Base-by-base conservation (phyloP, 2,888 invertebrate genomes). In the Saturnia pavonia region DNA sequence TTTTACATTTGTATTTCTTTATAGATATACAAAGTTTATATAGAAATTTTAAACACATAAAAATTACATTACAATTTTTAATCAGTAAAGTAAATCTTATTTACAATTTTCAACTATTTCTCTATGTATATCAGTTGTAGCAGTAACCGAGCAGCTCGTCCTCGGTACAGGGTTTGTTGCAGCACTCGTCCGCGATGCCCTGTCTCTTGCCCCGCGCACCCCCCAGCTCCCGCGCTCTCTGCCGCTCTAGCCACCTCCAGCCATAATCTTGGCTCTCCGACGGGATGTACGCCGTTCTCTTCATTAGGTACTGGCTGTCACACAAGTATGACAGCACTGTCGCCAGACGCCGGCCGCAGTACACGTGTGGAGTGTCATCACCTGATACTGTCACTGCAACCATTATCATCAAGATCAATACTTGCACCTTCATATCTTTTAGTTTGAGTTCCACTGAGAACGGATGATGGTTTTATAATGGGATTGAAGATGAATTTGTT, bases 71-170 rank as follows among this genome's bases (percentile, higher is more conserved):
- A n/a, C n/a, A n/a, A n/a, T n/a, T n/a, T n/a, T n/a, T n/a, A n/a
- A n/a, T n/a, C n/a, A n/a, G n/a, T n/a, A n/a, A n/a, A n/a, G n/a
- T n/a, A n/a, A n/a, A n/a, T n/a, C n/a, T n/a, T n/a, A n/a, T n/a
- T n/a, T n/a, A n/a, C n/a, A 48, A 48, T 19, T 48, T 16, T 69
- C 14, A 80, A 71, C 45, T 77, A 77, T 8, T 75, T 69, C 9
- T 75, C n/a, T 14, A 74, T n/a, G n/a, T 72, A 71, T 78, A 79
- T 8, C 60, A 14, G 14, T 70, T 54, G 9, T 22, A 54, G 54
- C 54, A 54, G 51, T 82, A 83, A 1, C 77, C 70, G 9, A 80
- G 67, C 1, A 84, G 74, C 11, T 54, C 54, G 54, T 54, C 9
- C 1, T 8, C 11, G 54, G n/a, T 11, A 11, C 54, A n/a, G 3